Base-by-base conservation (phyloP, 2,113 vertebrate species). In the Stercorarius parasiticus region DNA sequence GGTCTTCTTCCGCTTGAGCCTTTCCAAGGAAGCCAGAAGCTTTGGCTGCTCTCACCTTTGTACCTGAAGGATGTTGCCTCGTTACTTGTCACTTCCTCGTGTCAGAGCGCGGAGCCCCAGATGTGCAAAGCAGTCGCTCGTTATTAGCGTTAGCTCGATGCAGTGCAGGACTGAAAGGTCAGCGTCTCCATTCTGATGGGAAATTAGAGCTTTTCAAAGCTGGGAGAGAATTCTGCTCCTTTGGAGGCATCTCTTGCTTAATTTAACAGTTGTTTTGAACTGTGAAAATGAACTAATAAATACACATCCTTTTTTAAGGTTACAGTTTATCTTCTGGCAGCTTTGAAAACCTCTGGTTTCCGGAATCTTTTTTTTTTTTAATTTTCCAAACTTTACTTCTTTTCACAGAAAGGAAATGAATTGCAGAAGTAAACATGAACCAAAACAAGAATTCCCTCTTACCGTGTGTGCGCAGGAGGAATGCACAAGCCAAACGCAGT, bases 321-420 rank as follows among this genome's bases (percentile, higher is more conserved):
- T 64, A 17, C 43, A 2, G 14, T 72, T 45, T 18, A 40, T 79
- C 93, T 86, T 62, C 47, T 49, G 86, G 66, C 94, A 87, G 79
- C 95, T 95, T 96, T 88, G 93, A 80, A 90, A 90, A 73, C 55
- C 81, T 88, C 93, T 58, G 34, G 4, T 86, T 89, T 78, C 82
- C 2, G 0, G 20, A 69, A 26, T 9, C 1, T 7, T 18, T 32
- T 58, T 58, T 71, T 29, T 71, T 67, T 93, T 96, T 96, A 97
- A 96, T 96, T 95, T 87, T 93, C 76, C 94, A 8, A 93, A 96
- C 96, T 97, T 96, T 97, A 96, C 97, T 97, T 97, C 96, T 97
- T 94, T 97, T 47, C 92, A 82, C 97, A 97, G 97, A 97, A 96
- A 97, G 95, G 96, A 95, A 96, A 91, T 97, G 97, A 97, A 69